Conservation (phyloP, 2,113 vertebrate genomes). For the Daphoenositta chrysoptera region DNA sequence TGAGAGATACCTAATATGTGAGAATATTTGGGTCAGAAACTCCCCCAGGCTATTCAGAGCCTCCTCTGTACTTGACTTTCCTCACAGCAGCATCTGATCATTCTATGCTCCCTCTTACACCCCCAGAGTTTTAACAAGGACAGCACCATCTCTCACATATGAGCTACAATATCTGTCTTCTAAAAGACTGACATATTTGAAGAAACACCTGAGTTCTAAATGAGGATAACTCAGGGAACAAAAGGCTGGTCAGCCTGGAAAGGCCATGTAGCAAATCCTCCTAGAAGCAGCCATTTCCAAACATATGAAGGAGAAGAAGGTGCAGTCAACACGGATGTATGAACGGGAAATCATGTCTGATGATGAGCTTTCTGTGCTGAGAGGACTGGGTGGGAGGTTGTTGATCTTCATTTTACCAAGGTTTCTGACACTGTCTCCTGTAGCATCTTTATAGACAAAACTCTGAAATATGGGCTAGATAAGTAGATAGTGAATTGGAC, state of each 20-base stretch:
- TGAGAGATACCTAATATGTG: background rate
- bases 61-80: background rate
- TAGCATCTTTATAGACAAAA: background rate
- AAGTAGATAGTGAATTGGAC: background rate
- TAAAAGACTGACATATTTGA: background rate
- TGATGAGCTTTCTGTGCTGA: background rate
- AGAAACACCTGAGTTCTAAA: background rate
- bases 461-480: background rate
- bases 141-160: background rate
- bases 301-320: background rate
- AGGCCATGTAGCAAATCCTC: background rate
- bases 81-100: background rate
- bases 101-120: background rate
- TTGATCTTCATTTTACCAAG: background rate
- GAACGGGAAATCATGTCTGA: background rate
- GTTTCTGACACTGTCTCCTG: background rate
- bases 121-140: background rate
- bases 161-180: background rate
- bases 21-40: constrained; percentile 15
- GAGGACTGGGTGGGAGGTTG: background rate
- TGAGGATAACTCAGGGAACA: background rate
- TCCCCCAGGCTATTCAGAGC: background rate
- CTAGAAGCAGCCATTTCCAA: background rate
- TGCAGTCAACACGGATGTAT: background rate
- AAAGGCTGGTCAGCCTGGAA: background rate